Evolutionary conservation across 2,888 invertebrate genomes (phyloP).

Genomic region (Ophioninae sp.): DNA sequence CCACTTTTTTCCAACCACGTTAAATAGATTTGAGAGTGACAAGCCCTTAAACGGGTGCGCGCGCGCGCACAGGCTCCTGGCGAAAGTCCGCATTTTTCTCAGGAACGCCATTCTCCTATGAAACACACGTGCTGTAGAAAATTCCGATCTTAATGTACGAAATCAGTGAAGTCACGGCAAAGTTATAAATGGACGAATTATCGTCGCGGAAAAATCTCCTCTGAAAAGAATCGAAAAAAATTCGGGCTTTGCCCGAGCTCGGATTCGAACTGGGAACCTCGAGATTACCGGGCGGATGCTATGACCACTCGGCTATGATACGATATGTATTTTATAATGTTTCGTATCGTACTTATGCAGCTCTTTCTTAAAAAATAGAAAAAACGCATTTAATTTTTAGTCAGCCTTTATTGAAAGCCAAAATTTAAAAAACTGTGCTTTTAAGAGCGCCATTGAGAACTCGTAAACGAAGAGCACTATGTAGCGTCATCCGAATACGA

Average conservation of each 20-base stretch:
- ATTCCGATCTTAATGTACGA: conserved; percentile 7
- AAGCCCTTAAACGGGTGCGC: conserved; percentile 43
- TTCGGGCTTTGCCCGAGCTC: background rate
- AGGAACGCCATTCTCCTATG: conserved; percentile 26
- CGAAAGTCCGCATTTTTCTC: conserved; percentile 43
- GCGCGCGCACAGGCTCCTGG: background rate
- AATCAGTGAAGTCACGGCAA: background rate
- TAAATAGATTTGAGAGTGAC: conserved; percentile 29
- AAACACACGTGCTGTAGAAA: background rate
- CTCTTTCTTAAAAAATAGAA: no score
- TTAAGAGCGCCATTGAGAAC: background rate
- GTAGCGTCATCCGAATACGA: background rate
- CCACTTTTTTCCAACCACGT: background rate
- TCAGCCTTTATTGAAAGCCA: background rate
- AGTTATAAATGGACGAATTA: background rate
- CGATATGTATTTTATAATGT: background rate
- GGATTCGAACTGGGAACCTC: background rate
- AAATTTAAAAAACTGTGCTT: background rate
- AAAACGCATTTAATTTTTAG: no score
- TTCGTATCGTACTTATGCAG: no score
- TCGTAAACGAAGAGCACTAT: background rate
- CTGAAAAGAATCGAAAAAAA: background rate
- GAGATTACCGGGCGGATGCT: background rate
- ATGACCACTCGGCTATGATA: background rate
- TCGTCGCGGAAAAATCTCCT: background rate